phyloP scores from a whole-genome alignment of 2,888 invertebrate species.

The Neoascia interrupta region DNA sequence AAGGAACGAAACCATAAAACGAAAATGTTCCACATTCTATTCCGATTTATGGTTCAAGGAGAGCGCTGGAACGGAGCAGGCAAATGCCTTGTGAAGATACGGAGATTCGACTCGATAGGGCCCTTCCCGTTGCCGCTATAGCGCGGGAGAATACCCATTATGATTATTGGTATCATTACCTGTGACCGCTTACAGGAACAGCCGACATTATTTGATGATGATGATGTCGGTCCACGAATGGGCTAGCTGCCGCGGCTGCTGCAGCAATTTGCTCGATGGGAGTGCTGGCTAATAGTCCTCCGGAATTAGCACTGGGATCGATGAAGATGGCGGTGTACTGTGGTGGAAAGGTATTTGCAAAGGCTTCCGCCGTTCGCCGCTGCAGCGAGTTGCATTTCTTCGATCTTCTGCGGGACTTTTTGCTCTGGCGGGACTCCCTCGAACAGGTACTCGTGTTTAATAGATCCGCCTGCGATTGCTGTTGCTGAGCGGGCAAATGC shows the following conservation, averaged over 20 bases:
- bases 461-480: slow-evolving; percentile 67
- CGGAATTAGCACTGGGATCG: slow-evolving; percentile 70
- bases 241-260: slow-evolving; percentile 58
- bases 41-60: slow-evolving; percentile 41
- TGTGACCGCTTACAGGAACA: slow-evolving; percentile 57
- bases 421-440: slow-evolving; percentile 74
- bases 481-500: slow-evolving; percentile 71
- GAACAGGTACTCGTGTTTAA: slow-evolving; percentile 75
- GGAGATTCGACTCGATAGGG: slow-evolving; percentile 4
- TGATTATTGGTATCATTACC: slow-evolving; percentile 66
- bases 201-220: slow-evolving; percentile 58
- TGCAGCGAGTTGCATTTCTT: slow-evolving; percentile 72
- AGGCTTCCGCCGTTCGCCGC: slow-evolving; percentile 67
- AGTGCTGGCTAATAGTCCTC: slow-evolving; percentile 42
- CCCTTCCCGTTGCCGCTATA: not conserved
- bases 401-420: slow-evolving; percentile 75
- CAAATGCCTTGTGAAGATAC: slow-evolving; percentile 20
- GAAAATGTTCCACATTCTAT: slow-evolving; percentile 55
- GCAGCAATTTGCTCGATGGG: slow-evolving; percentile 62
- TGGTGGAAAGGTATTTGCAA: slow-evolving; percentile 74
- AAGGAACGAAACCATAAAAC: slow-evolving; percentile 61
- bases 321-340: slow-evolving; percentile 78
- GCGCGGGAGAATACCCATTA: slow-evolving; percentile 39
- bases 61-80: too few relatives aligned
- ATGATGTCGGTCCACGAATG: slow-evolving; percentile 58